Conservation (phyloP, 2,113 vertebrate species). For the Pycnonotus jocosus region DNA sequence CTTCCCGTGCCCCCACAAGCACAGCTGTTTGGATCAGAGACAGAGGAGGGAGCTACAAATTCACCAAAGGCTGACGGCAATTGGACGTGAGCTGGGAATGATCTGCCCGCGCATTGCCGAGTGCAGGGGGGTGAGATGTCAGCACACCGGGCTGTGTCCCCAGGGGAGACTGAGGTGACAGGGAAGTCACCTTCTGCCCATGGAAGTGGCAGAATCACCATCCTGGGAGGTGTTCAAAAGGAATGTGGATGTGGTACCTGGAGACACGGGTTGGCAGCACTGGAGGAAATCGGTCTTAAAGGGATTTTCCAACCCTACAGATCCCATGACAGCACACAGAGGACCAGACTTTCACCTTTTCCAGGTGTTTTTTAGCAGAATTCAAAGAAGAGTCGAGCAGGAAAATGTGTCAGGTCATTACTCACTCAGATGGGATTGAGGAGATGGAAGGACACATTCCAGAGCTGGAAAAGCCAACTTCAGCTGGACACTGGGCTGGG, state of each 20-base stretch:
- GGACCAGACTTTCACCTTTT: accelerated
- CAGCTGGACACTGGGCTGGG: neutral
- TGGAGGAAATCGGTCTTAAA: neutral
- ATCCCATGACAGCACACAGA: neutral
- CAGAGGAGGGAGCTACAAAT: neutral
- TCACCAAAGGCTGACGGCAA: neutral
- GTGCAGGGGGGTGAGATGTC: accelerated
- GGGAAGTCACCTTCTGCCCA: neutral
- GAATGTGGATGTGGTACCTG: neutral
- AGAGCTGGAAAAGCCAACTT: neutral
- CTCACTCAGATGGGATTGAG: accelerated
- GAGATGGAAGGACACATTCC: neutral
- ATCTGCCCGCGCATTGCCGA: accelerated
- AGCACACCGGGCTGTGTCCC: accelerated
- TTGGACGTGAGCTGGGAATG: neutral
- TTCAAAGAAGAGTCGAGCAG: accelerated
- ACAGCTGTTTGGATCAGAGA: neutral
- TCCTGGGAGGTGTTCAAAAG: neutral
- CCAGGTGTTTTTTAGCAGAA: too few relatives aligned
- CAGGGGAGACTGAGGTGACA: accelerated
- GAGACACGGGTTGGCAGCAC: neutral
- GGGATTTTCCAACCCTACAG: neutral
- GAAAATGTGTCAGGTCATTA: accelerated
- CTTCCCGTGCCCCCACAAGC: neutral
- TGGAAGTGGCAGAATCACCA: neutral